Evolutionary conservation across 2,888 invertebrate genomes (phyloP), one percentile per base, ranked within the genome.

Genomic region (Pterostichus madidus): DNA sequence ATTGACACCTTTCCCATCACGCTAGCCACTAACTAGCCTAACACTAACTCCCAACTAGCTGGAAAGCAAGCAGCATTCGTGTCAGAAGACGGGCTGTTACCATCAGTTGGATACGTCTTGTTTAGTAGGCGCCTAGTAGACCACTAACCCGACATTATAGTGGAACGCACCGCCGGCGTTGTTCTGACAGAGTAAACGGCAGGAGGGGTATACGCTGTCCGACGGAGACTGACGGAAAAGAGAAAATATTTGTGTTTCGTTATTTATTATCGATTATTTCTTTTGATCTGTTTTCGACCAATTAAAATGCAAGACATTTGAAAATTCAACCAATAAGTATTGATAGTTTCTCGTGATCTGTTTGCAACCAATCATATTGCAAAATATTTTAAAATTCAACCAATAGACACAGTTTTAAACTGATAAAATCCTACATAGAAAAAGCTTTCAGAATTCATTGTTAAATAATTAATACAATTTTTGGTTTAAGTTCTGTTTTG

Each of bases 41-140:
- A 71, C 44, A 71, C 68, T 17, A 71, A 71, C 39, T 15, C 15
- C 39, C 39, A 39, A 8, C 39, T 8, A 39, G 8, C 39, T 39
- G 39, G 39, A 39, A 39, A 39, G 39, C 39, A 39, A 39, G 39
- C 39, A 39, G 39, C 39, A 71, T 17, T 73, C 80, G 49, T 80
- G 80, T 80, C 53, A 71, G 7, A 17, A 71, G 13, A 78, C 15
- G 17, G 59, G 56, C 15, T 56, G 53, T 35, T 39, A 39, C 3
- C 59, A 77, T 78, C 44, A 78, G 44, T 49, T 56, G 56, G 15
- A 78, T 53, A 80, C 80, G 39, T 80, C 80, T 80, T 80, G 80
- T 80, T 80, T 80, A 80, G 73, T 49, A 80, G 80, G 80, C 80
- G 56, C 73, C 80, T 80, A 79, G 71, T 73, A 71, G 80, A 80